Evolutionary conservation across 2,888 invertebrate genomes (phyloP), one percentile per base, ranked within the genome.

Genomic region (Bhutanitis thaidina): DNA sequence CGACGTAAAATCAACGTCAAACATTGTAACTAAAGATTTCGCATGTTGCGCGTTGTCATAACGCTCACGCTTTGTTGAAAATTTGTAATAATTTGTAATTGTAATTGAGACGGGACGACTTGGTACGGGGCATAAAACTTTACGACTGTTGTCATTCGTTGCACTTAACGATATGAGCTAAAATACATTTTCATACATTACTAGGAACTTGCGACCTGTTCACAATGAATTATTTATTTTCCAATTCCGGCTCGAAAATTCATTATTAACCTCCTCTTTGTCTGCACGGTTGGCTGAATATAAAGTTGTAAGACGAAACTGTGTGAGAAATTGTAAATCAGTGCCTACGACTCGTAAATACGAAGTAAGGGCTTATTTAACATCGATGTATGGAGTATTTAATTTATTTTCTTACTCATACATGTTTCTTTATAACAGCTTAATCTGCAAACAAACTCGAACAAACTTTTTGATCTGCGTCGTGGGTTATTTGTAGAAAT

Each of bases 81-180:
- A 80, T 85, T 82, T 80, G 79, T 80, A 81, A 80, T 84, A 81
- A 86, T 87, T 86, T 87, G 87, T 86, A 81, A 86, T 87, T 88
- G 82, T 86, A 87, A 88, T 88, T 80, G 84, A 78, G 82, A 74
- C 70, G 73, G 70, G 71, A 70, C 74, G 75, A 69, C 75, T 72
- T 75, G 65, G 73, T 69, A 69, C 73, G 56, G 65, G 65, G 67
- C 81, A 79, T 88, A 82, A 86, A 86, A 78, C 68, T 88, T 88
- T 79, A 88, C 69, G 83, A 74, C 70, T 73, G 69, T 78, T 85
- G 85, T 85, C 86, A 85, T 79, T 80, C 71, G 69, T 61, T 71
- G 74, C 69, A 77, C 65, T 87, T 87, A 85, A 87, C 77, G 86
- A 85, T 82, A 80, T 77, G 78, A 74, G 69, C 71, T 80, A 71